Evolutionary conservation across 2,888 invertebrate species (phyloP), one percentile per base, ranked within the genome.

Genomic region (Agonopterix alstromeriana): DNA sequence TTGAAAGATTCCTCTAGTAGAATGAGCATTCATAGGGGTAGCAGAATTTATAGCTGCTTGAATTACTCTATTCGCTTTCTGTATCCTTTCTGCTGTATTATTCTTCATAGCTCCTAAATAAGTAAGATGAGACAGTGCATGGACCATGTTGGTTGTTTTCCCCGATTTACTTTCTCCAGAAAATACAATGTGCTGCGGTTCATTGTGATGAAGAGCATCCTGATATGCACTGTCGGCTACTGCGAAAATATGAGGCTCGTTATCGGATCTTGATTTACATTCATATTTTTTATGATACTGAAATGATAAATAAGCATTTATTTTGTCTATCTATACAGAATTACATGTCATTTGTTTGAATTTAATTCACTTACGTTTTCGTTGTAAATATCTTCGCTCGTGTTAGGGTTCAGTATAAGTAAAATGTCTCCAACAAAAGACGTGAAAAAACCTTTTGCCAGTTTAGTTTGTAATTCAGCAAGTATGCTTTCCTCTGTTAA

Each of bases 131-230:
- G 93, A 92, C 36, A 97, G 84, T 42, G 96, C 83, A 56, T 96
- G 92, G 40, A 93, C 85, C 75, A 94, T 94, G 70, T 94, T 96
- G 36, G 94, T 94, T 0, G 97, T 95, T 87, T 98, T 98, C 1
- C 98, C 98, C 0, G 97, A 95, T 68, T 94, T 94, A 58, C 95
- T 95, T 88, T 98, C 98, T 1, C 98, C 98, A 42, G 95, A 93
- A 58, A 98, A 92, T 4, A 98, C 90, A 52, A 98, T 93, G 74
- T 96, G 94, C 77, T 98, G 97, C 2, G 94, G 93, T 60, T 94
- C 93, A 59, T 94, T 93, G 73, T 97, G 95, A 74, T 98, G 98
- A 58, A 97, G 81, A 82, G 96, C 95, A 69, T 97, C 94, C 86
- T 97, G 97, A 73, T 94, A 97, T 36, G 97, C 96, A 53, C 95